Base-by-base conservation (phyloP, 1,140 invertebrate genomes). In the Pogonomyrmex barbatus region DNA sequence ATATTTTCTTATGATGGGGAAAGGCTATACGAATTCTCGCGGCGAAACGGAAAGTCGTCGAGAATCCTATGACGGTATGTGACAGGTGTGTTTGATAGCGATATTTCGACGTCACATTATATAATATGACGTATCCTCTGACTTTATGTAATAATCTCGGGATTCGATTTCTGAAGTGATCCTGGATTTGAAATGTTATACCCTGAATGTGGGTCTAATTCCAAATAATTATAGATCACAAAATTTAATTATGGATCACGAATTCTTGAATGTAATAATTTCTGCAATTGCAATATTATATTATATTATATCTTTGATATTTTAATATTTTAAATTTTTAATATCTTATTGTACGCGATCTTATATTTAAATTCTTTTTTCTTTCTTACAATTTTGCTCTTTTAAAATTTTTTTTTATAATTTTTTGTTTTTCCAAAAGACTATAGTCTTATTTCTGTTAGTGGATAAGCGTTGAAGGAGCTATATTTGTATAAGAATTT, bases 71-170 rank as follows among this genome's bases (percentile, higher is more conserved):
- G 75, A 60, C 75, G 9, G 14, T 62, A 67, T 75, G 88, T 81
- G 88, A 85, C 82, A 88, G 87, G 36, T 60, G 36, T 60, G 56
- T 58, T 33, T 65, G 88, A 89, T 89, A 89, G 88, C 88, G 83
- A 82, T 85, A 85, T 79, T 50, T 56, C 54, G 39, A 33, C n/a
- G 54, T 50, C 30, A 10, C 73, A 47, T 82, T 60, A 82, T 50
- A 54, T 83, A 83, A 83, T 73, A 83, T 30, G 60, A 6, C 42
- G 42, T 39, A 3, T 62, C 12, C 4, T 5, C 12, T 30, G 42
- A 47, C 52, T 24, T 60, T 83, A 39, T 9, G n/a, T 45, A 10
- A 36, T 68, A 79, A 68, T 39, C 24, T 45, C 52, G 36, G 5
- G n/a, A 56, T 81, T 24, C 39, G 65, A 81, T 81, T 81, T 36